Evolutionary conservation across 2,888 invertebrate species (phyloP).

Genomic region (Acholoe squamosa): DNA sequence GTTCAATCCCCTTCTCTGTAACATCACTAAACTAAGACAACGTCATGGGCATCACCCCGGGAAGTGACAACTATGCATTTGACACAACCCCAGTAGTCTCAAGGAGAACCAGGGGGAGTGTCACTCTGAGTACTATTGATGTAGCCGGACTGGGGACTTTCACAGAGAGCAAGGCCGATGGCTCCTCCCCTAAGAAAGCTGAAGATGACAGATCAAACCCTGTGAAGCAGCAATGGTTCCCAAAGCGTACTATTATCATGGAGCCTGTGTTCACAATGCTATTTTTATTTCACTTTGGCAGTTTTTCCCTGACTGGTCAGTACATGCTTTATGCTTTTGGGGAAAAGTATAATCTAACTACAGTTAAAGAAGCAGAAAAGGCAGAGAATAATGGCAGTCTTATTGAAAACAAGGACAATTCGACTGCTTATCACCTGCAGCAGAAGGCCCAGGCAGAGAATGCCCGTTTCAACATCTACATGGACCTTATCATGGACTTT

Average conservation of each 20-base stretch:
- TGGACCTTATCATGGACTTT: not conserved
- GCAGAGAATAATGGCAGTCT: not conserved
- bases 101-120: not conserved
- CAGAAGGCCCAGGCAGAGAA: conserved; percentile 24
- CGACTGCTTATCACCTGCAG: conserved; percentile 3
- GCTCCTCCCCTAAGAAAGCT: not conserved
- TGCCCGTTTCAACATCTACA: conserved; percentile 17
- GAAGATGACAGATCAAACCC: not conserved
- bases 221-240: not conserved
- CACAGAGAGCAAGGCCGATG: not conserved
- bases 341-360: conserved; percentile 30
- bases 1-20: too few species aligned
- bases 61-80: conserved; percentile 14
- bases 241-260: not conserved
- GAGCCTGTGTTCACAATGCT: not conserved
- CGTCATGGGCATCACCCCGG: not conserved
- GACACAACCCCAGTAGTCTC: not conserved
- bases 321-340: conserved; percentile 19
- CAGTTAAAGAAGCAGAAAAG: not conserved
- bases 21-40: too few species aligned
- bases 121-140: not conserved
- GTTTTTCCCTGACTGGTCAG: conserved; percentile 12
- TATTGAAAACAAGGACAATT: not conserved
- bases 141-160: not conserved
- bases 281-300: conserved; percentile 5